Percentiles rank a stretch among this genome's conserved stretches.
phyloP scores from a whole-genome alignment of 92 coral and sea anemone species.

The Actinostola sp. region DNA sequence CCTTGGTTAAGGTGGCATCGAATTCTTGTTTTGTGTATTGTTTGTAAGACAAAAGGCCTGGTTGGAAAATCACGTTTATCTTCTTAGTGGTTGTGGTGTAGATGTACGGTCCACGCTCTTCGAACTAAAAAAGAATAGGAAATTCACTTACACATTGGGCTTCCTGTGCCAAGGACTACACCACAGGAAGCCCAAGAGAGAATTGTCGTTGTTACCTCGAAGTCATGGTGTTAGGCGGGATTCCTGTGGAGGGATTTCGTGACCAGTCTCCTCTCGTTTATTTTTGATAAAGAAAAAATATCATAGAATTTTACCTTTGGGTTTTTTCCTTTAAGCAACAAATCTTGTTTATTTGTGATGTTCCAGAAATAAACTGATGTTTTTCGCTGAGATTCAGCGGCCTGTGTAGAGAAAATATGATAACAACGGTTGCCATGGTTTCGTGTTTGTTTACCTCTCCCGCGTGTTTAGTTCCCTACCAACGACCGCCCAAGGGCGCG shows the following conservation, averaged over 20 bases:
- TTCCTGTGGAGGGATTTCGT: too few relatives aligned
- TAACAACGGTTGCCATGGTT: too few relatives aligned
- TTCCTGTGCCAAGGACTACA: neutral
- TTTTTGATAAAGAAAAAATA: too few relatives aligned
- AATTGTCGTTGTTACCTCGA: too few relatives aligned
- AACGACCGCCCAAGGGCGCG: too few relatives aligned
- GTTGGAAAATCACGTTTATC: conserved; percentile 59
- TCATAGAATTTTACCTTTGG: conserved; percentile 63
- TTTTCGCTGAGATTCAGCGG: conserved; percentile 20
- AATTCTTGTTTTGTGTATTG: conserved; percentile 51
- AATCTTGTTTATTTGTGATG: conserved; percentile 77
- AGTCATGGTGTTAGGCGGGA: too few relatives aligned
- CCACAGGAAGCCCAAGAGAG: neutral
- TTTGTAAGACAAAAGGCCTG: conserved; percentile 57
- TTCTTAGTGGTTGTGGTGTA: conserved; percentile 62
- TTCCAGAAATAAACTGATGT: conserved; percentile 76
- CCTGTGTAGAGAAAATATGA: conserved; percentile 22
- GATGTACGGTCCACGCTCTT: conserved; percentile 86
- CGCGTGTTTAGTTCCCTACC: too few relatives aligned
- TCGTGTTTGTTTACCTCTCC: too few relatives aligned
- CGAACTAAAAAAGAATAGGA: conserved; percentile 41
- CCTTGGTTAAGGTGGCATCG: conserved; percentile 52
- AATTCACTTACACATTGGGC: neutral
- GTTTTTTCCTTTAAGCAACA: conserved; percentile 60
- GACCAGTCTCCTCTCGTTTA: too few relatives aligned